Evolutionary conservation across 2,797 vertebrate species (phyloP).

Genomic region (Streptopelia turtur): DNA sequence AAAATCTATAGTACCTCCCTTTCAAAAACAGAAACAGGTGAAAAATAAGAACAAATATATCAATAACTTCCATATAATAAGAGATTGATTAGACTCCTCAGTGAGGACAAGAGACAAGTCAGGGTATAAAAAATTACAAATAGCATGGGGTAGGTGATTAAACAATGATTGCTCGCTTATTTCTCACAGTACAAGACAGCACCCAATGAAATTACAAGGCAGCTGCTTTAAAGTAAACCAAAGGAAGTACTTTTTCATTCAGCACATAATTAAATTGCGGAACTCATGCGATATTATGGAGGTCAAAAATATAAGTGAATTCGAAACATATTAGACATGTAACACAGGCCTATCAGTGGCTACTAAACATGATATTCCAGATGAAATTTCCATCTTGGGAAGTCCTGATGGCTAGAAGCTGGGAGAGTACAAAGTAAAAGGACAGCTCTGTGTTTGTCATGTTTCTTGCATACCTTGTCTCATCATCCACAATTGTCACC

Average conservation of each 20-base stretch:
- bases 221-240: slow-evolving; percentile 37
- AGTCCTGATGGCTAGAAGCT: not conserved
- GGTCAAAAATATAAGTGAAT: not conserved
- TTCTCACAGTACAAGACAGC: slow-evolving; percentile 4
- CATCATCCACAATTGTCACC: not conserved
- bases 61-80: not conserved
- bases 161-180: not conserved
- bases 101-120: not conserved
- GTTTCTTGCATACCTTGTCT: not conserved
- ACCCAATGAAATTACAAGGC: slow-evolving; percentile 49
- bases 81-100: not conserved
- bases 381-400: not conserved
- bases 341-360: not conserved
- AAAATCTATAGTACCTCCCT: not conserved
- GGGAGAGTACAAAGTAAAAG: not conserved
- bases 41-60: not conserved
- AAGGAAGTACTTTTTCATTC: slow-evolving; percentile 49
- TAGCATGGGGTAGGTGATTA: not conserved
- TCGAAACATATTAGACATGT: not conserved
- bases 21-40: not conserved
- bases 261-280: not conserved
- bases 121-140: not conserved
- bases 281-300: not conserved
- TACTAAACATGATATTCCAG: not conserved
- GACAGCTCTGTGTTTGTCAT: not conserved